These are phyloP conservation scores for Edolisoma coerulescens DNA, from an alignment of 2,113 vertebrate genomes.

Conservation along the genomic window DNA sequence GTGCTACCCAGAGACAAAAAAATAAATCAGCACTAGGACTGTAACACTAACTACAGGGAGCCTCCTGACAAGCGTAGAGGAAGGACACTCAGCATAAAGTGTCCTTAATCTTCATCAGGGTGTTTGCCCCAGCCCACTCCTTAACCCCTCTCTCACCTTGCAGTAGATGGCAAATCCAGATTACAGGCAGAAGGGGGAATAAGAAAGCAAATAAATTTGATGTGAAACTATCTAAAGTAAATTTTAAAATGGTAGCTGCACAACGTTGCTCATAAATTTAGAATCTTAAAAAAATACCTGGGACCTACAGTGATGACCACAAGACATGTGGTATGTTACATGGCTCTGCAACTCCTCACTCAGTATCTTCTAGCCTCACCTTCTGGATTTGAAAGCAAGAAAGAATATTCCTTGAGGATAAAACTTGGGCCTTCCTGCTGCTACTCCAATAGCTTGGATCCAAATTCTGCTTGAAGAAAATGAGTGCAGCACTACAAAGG, in stretches of 20 bases:
- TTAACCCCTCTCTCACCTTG: neutral
- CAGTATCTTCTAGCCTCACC: constrained; percentile 17
- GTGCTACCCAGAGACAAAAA: neutral
- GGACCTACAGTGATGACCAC: constrained; percentile 17
- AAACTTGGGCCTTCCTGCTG: constrained; percentile 1
- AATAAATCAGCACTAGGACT: neutral
- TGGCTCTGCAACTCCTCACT: neutral
- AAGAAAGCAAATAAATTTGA: neutral
- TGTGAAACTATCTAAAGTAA: neutral
- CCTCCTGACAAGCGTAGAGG: neutral
- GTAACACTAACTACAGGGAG: neutral
- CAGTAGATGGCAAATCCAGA: neutral
- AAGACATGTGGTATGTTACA: neutral
- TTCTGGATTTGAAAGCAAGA: neutral
- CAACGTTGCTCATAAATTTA: neutral
- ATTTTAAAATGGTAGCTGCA: neutral
- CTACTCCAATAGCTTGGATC: constrained; percentile 3
- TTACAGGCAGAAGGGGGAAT: neutral
- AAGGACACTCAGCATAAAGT: neutral
- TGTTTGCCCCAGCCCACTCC: neutral
- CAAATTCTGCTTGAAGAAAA: neutral
- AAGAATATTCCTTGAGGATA: neutral
- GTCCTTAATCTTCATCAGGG: neutral
- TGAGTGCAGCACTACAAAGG: neutral
- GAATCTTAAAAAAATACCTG: constrained; percentile 31